Conservation (phyloP, 2,888 invertebrate genomes). For the Stenoptilia bipunctidactyla region DNA sequence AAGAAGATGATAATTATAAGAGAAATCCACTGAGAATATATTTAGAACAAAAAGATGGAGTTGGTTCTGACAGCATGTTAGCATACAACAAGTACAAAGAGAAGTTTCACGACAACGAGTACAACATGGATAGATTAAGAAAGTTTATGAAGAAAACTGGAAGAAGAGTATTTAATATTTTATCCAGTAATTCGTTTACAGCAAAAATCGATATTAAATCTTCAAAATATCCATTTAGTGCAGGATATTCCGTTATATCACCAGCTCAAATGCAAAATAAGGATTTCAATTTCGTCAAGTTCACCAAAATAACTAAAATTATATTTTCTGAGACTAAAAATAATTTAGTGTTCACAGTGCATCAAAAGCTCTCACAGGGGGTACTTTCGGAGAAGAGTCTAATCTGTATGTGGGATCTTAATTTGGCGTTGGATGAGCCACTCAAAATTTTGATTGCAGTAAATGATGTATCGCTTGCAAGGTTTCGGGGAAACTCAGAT, state of each 20-base stretch:
- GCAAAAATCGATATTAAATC: not conserved
- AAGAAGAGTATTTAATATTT: conserved; percentile 32
- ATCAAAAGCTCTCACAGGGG: conserved; percentile 23
- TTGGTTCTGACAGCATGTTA: conserved; percentile 38
- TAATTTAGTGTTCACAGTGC: conserved; percentile 43
- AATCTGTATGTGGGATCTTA: conserved; percentile 50
- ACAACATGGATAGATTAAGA: conserved; percentile 27
- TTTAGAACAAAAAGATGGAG: conserved; percentile 59
- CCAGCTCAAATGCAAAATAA: conserved; percentile 24
- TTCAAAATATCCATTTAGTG: conserved; percentile 33
- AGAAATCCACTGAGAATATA: conserved; percentile 41
- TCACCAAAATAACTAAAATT: conserved; percentile 30
- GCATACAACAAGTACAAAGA: conserved; percentile 37
- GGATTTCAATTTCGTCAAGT: conserved; percentile 26
- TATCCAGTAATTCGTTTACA: conserved; percentile 13
- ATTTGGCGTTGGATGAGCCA: conserved; percentile 38
- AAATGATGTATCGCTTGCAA: conserved; percentile 38
- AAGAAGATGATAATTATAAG: conserved; percentile 26
- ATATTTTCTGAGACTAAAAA: conserved; percentile 39
- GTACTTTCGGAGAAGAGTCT: conserved; percentile 25
- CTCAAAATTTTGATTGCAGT: conserved; percentile 42
- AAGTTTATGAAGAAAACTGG: conserved; percentile 48
- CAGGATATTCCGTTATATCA: conserved; percentile 32
- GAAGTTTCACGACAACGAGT: conserved; percentile 38
- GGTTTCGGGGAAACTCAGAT: conserved; percentile 36